A percentile compares a stretch with the other conserved stretches of the same genome.
Conservation (phyloP, 2,888 invertebrate species). For the Morinoia aosen region DNA sequence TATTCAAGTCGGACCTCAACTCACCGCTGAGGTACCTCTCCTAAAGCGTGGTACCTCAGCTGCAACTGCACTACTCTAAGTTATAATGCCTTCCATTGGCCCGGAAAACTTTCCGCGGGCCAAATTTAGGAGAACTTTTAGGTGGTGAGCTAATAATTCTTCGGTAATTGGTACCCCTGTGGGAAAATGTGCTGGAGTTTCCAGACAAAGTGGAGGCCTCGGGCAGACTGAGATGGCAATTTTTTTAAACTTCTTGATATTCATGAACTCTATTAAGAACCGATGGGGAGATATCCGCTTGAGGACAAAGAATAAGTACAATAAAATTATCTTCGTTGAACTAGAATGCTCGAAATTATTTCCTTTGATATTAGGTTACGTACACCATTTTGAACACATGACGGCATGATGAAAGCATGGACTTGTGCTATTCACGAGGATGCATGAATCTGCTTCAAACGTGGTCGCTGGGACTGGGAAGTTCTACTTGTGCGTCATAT, state of each 20-base stretch:
- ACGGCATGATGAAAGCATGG: not conserved
- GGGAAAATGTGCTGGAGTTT: conserved; percentile 3
- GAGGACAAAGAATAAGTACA: not conserved
- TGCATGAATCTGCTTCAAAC: not conserved
- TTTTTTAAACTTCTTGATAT: not conserved
- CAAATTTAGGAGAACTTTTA: not conserved
- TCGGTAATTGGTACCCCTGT: conserved; percentile 4
- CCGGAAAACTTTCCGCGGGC: not conserved
- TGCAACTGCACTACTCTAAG: conserved; percentile 1
- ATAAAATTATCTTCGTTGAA: not conserved
- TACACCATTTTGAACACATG: not conserved
- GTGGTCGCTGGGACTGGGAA: too few species aligned
- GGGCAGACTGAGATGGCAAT: not conserved
- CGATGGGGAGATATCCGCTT: not conserved
- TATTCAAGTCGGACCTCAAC: not conserved
- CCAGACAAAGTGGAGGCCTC: not conserved
- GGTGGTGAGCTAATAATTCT: conserved; percentile 3
- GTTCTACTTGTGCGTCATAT: too few species aligned
- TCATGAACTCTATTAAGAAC: not conserved
- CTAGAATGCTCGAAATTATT: not conserved
- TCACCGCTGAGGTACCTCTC: not conserved
- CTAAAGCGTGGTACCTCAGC: not conserved
- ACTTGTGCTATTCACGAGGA: not conserved
- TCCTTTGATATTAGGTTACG: not conserved
- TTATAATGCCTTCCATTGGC: conserved; percentile 10